phyloP scores from a whole-genome alignment of 1,140 invertebrate genomes.

The Caenorhabditis remanei region DNA sequence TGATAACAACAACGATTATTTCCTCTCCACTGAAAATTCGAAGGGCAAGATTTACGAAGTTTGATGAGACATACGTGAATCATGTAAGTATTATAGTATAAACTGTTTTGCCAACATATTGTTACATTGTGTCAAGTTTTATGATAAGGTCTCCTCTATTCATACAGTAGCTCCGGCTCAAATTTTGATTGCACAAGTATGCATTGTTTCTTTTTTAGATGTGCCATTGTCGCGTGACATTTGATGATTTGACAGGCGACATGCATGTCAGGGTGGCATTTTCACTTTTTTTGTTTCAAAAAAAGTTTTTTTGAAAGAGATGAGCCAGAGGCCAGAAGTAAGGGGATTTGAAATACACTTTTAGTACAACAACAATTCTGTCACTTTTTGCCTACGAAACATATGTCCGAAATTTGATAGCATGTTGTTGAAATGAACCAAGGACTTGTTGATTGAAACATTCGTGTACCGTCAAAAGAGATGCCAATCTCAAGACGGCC shows the following conservation, averaged over 20 bases:
- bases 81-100: constrained; percentile 56
- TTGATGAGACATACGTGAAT: constrained; percentile 57
- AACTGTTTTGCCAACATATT: background rate
- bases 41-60: constrained; percentile 62
- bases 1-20: constrained; percentile 32
- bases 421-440: constrained; percentile 7
- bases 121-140: background rate
- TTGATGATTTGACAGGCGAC: constrained; percentile 44
- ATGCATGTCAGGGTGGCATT: constrained; percentile 44
- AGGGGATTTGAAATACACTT: background rate
- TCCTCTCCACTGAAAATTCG: constrained; percentile 60
- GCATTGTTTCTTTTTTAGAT: constrained; percentile 28
- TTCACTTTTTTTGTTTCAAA: constrained; percentile 8
- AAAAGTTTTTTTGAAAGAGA: background rate
- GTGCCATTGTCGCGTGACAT: constrained; percentile 40
- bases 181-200: constrained; percentile 40
- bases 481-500: constrained; percentile 50
- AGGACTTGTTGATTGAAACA: constrained; percentile 52
- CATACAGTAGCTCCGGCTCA: background rate
- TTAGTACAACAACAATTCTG: too few relatives aligned
- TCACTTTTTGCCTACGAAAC: background rate
- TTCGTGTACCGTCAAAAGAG: constrained; percentile 23
- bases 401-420: constrained; percentile 46
- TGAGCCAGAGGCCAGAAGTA: background rate
- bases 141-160: constrained; percentile 11